These are phyloP conservation scores for Megalopta genalis DNA, from an alignment of 1,140 invertebrate genomes.

Conservation along the genomic window DNA sequence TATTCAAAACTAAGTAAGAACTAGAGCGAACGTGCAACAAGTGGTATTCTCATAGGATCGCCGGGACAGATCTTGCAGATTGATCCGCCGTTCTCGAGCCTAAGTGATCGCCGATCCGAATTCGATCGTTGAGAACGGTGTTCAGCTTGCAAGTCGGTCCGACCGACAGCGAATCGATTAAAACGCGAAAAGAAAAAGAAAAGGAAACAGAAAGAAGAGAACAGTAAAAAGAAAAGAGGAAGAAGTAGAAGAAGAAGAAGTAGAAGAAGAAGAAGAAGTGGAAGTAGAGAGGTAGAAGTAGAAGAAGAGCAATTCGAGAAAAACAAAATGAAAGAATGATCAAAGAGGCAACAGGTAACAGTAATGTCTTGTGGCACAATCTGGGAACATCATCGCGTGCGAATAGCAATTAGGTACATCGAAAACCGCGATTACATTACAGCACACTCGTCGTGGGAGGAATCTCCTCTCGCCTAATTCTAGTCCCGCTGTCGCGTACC, in stretches of 20 bases:
- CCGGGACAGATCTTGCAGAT: constrained; percentile 28
- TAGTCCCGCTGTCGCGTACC: constrained; percentile 1
- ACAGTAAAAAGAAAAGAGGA: too few relatives aligned
- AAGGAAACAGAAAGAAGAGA: not conserved
- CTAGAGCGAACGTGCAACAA: constrained; percentile 68
- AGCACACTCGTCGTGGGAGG: constrained; percentile 33
- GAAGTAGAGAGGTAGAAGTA: too few relatives aligned
- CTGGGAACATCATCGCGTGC: constrained; percentile 68
- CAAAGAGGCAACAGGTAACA: constrained; percentile 71
- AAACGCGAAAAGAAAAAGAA: constrained; percentile 15
- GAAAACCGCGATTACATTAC: constrained; percentile 44
- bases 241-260: constrained; percentile 19
- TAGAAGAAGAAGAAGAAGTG: too few relatives aligned
- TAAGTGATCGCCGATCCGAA: not conserved
- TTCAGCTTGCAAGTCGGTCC: constrained; percentile 24
- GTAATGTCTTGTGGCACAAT: constrained; percentile 73
- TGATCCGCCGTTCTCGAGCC: not conserved
- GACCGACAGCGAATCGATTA: constrained; percentile 17
- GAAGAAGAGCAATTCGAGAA: too few relatives aligned
- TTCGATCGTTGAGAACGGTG: not conserved
- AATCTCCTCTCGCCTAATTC: not conserved
- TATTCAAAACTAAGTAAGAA: constrained; percentile 65
- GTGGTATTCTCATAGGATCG: constrained; percentile 34
- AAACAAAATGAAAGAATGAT: too few relatives aligned
- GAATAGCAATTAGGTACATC: constrained; percentile 62